Evolutionary conservation across 2,888 invertebrate species (phyloP).

Genomic region (Ochropacha duplaris): DNA sequence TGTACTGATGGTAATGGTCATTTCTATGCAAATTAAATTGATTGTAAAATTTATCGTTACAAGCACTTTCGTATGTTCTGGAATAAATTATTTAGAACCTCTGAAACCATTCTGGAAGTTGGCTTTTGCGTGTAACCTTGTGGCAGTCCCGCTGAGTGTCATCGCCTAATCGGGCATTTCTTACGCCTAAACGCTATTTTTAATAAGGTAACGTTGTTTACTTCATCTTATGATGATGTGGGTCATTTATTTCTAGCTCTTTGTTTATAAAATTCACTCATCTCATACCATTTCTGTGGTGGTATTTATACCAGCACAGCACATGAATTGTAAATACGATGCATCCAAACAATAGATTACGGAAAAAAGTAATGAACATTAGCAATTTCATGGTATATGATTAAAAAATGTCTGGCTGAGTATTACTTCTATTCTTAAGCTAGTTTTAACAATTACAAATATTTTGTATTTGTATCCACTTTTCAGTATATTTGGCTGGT

Average conservation of each 20-base stretch:
- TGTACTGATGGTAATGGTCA: conserved; percentile 14
- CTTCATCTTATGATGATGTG: not conserved
- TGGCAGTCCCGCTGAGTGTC: conserved; percentile 24
- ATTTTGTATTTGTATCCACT: too few species aligned
- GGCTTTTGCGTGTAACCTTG: conserved; percentile 1
- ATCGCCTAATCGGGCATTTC: conserved; percentile 50
- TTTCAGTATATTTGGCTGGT: too few species aligned
- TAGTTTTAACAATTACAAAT: too few species aligned
- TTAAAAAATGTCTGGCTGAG: not conserved
- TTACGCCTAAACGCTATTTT: conserved; percentile 26
- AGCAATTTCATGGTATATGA: not conserved
- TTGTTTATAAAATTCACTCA: not conserved
- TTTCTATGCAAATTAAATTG: conserved; percentile 11
- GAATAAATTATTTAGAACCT: not conserved
- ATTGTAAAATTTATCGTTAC: not conserved
- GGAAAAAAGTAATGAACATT: not conserved
- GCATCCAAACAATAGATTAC: not conserved
- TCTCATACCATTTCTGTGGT: not conserved
- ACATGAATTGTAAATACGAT: not conserved
- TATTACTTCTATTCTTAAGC: too few species aligned
- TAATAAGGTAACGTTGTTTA: not conserved
- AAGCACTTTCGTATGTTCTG: not conserved
- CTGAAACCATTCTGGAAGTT: not conserved
- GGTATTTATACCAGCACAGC: not conserved
- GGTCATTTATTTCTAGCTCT: not conserved